Evolutionary conservation across 1,140 invertebrate genomes (phyloP), one percentile per base, ranked within the genome.

Genomic region (Leptopilina boulardi): DNA sequence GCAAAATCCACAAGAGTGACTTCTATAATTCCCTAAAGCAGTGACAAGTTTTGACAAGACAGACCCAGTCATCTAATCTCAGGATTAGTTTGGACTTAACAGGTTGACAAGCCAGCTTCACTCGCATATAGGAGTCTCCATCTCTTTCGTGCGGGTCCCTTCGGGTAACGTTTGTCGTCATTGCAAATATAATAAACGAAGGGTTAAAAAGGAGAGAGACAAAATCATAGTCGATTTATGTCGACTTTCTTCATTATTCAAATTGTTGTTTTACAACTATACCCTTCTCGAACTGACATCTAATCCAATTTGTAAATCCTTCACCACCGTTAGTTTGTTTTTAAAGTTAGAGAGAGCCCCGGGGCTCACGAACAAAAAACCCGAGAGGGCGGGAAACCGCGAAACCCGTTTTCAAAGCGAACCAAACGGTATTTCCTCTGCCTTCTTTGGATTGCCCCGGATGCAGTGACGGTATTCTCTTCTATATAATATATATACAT

Each of bases 261-360:
- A 80, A 71, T 80, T 81, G 77, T 86, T 85, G 83, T 86, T 86
- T 87, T 86, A 87, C 86, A 87, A n/a, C n/a, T 79, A 80, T 81
- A 75, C 80, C 81, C 77, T 80, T 82, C 9, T 80, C 80, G 71
- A 79, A 76, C 79, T 76, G 81, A 72, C 75, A 80, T 80, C 74
- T 87, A 88, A 88, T 87, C 84, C 86, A 88, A 87, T 88, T 88
- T 86, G 84, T 83, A 85, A 87, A 87, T 87, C 84, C 83, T 80
- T 73, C 70, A 77, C 75, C 79, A 70, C 56, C 79, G 80, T 82
- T 81, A 74, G 77, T 80, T 84, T 83, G 78, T 84, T 80, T 79
- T 85, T 66, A 66, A 23, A 66, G 59, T 34, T 23, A 30, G 23
- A 30, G 23, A 66, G 21, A 34, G 59, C 11, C 59, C 26, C 15